Base-by-base conservation (phyloP, 2,797 vertebrate genomes). In the Lepidocolaptes lacrymiger region DNA sequence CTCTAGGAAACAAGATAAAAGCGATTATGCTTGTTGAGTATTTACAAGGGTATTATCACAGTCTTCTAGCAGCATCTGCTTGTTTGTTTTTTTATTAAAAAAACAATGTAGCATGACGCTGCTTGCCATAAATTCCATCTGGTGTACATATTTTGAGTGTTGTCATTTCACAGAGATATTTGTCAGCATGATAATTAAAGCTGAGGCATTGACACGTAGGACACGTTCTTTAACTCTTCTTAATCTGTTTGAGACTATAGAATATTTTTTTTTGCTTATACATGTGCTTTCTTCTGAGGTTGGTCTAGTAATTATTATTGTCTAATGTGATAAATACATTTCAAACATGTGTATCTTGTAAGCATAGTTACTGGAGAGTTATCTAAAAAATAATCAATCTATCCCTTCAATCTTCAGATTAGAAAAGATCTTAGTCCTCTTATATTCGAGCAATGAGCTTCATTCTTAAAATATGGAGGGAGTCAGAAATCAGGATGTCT, bases 121-220 rank as follows among this genome's bases (percentile, higher is more conserved):
- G 79, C 71, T 91, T 93, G 67, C 77, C 48, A 85, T 90, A 77
- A 89, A 86, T 92, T 90, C 92, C 88, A 95, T 91, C 94, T 95
- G 94, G 62, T 95, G 14, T 73, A 51, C 55, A 32, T 94, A 80
- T 88, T 93, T 83, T 58, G 59, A 93, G 67, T 71, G 44, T 72
- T 79, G 48, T 67, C 61, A 85, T 95, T 87, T 91, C 63, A 49
- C 84, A 80, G 61, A 84, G 48, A 55, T 79, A 63, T 44, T 77
- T 93, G 59, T 74, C 86, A 84, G 61, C 32, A 37, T 51, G 28
- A 48, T 89, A 71, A 84, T 73, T 68, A 81, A 82, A 79, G n/a
- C 28, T 68, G 58, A 56, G 58, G 32, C 34, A 20, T 3, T 78
- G n/a, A 71, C 36, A 36, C 15, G 19, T 16, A 59, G 43, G 48